Conservation (phyloP, 2,888 invertebrate species). For the Torymus auratus region DNA sequence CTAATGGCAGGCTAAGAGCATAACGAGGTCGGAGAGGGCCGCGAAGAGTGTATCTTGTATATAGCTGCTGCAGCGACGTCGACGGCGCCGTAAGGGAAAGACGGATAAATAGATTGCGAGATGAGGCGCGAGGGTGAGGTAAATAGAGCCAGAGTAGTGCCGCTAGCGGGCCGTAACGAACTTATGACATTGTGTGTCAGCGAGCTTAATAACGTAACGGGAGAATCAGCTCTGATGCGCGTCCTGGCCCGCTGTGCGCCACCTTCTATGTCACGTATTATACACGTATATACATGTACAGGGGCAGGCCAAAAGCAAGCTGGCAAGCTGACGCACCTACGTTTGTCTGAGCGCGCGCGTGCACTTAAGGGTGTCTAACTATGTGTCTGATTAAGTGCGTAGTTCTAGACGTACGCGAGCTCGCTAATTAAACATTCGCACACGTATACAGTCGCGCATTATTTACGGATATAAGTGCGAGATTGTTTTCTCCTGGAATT, state of each 20-base stretch:
- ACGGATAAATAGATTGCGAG: slow-evolving; percentile 46
- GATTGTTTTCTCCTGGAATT: neutral
- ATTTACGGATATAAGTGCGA: neutral
- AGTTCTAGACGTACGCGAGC: no score
- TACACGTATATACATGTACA: neutral
- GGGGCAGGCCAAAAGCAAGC: no score
- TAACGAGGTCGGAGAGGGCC: slow-evolving; percentile 70
- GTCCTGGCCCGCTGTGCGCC: neutral
- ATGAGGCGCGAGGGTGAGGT: slow-evolving; percentile 9
- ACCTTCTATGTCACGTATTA: slow-evolving; percentile 12
- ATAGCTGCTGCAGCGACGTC: slow-evolving; percentile 59
- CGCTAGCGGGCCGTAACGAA: slow-evolving; percentile 65
- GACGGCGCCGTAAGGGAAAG: slow-evolving; percentile 26
- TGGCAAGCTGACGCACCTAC: no score
- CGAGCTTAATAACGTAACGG: slow-evolving; percentile 69
- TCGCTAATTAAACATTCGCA: neutral
- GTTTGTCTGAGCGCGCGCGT: no score
- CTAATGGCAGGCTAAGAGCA: slow-evolving; percentile 69
- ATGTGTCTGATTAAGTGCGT: no score
- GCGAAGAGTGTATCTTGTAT: slow-evolving; percentile 60
- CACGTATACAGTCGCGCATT: neutral
- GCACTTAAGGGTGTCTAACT: no score
- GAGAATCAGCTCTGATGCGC: slow-evolving; percentile 64
- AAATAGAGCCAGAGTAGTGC: slow-evolving; percentile 3
- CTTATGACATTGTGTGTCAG: slow-evolving; percentile 69